Percentiles rank a stretch among this genome's conserved stretches.
phyloP scores from a whole-genome alignment of 2,113 vertebrate genomes.

The Charadrius vociferus region DNA sequence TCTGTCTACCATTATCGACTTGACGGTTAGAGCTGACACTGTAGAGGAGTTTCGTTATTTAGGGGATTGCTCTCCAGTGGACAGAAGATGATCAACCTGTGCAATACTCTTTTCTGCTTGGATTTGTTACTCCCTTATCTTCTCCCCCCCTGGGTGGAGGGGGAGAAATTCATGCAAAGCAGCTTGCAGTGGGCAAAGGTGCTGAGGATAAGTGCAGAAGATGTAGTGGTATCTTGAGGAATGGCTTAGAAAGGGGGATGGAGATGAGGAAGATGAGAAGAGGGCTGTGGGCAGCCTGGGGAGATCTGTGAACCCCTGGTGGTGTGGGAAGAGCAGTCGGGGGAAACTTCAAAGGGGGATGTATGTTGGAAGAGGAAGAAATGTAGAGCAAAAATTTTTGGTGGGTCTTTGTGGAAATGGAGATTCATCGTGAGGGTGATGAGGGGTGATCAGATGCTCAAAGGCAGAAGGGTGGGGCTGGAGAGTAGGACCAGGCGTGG shows the following conservation, averaged over 20 bases:
- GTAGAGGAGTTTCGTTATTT: background rate
- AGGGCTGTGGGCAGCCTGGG: background rate
- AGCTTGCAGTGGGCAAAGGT: background rate
- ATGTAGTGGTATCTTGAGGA: background rate
- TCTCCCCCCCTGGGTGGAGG: background rate
- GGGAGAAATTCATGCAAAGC: background rate
- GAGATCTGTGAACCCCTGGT: background rate
- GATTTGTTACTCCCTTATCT: background rate
- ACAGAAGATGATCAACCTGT: background rate
- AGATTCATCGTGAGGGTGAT: background rate
- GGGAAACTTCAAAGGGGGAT: background rate
- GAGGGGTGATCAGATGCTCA: background rate
- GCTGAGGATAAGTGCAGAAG: background rate
- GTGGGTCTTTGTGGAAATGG: background rate
- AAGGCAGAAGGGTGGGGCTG: background rate
- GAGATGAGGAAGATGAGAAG: background rate
- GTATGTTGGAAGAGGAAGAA: background rate
- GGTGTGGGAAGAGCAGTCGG: background rate
- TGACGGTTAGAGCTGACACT: background rate
- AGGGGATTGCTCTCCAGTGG: background rate
- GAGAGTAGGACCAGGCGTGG: background rate
- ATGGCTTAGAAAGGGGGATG: background rate
- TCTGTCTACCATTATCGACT: background rate
- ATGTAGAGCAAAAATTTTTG: background rate
- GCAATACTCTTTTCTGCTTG: background rate